These are phyloP conservation scores for Amblyopsis rosae DNA, from an alignment of 2,113 vertebrate genomes.

Conservation along the genomic window DNA sequence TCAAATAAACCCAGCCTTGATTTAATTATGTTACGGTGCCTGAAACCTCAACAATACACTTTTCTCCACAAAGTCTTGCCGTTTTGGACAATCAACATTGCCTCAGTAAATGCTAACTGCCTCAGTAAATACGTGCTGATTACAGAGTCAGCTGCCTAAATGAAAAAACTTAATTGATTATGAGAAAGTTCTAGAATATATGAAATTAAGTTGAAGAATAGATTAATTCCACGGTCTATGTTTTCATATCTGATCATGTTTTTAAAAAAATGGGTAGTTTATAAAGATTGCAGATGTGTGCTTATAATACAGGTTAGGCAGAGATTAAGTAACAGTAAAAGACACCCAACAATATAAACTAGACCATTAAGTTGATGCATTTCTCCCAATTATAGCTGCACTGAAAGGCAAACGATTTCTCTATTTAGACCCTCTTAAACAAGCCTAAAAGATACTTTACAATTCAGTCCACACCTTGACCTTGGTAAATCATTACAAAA, in stretches of 20 bases:
- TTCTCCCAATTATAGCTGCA: background rate
- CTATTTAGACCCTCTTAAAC: background rate
- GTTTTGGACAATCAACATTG: constrained; percentile 47
- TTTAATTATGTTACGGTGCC: constrained; percentile 47
- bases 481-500: constrained; percentile 42
- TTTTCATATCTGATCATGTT: background rate
- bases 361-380: background rate
- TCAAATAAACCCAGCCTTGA: constrained; percentile 32
- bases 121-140: constrained; percentile 15
- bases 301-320: too few relatives aligned
- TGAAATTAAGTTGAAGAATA: background rate
- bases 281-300: too few relatives aligned
- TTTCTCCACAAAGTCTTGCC: constrained; percentile 30
- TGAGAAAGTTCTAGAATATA: constrained; percentile 28
- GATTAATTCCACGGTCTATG: background rate
- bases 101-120: constrained; percentile 27
- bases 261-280: too few relatives aligned
- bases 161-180: constrained; percentile 49
- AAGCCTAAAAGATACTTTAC: constrained; percentile 28
- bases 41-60: constrained; percentile 29
- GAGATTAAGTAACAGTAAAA: background rate
- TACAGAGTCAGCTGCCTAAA: constrained; percentile 48
- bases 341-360: background rate
- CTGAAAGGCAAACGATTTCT: background rate
- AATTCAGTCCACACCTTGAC: constrained; percentile 45